Percentiles rank a stretch among this genome's conserved stretches.
These are phyloP conservation scores for Lasioglossum albipes DNA, from an alignment of 1,140 invertebrate species.

Conservation along the genomic window DNA sequence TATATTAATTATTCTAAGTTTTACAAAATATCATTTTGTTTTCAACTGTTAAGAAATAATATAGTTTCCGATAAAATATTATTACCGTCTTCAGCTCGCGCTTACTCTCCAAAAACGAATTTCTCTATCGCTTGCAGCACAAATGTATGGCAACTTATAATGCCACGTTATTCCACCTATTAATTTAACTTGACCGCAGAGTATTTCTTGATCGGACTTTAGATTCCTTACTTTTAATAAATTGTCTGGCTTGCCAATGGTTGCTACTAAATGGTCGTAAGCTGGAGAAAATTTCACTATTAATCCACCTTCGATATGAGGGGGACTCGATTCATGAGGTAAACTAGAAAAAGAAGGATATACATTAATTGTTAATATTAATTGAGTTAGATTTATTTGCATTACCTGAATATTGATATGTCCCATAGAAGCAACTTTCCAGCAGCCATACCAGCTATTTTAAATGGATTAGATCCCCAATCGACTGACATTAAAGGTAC, in stretches of 20 bases:
- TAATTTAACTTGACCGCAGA: constrained; percentile 80
- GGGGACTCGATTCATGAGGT: constrained; percentile 80
- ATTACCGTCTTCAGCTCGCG: constrained; percentile 76
- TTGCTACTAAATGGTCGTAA: constrained; percentile 82
- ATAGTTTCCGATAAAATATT: not conserved
- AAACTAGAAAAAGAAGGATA: constrained; percentile 74
- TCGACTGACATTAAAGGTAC: constrained; percentile 85
- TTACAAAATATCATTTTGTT: constrained; percentile 13
- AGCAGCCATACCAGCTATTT: constrained; percentile 83
- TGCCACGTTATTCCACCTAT: constrained; percentile 84
- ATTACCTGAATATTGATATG: constrained; percentile 82
- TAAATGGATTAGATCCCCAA: constrained; percentile 85
- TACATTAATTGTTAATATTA: not conserved
- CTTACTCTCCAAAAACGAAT: constrained; percentile 84
- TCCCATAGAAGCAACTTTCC: constrained; percentile 85
- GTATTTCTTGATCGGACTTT: constrained; percentile 80
- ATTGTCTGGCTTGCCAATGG: constrained; percentile 82
- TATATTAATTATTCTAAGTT: constrained; percentile 12
- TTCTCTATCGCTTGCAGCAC: constrained; percentile 83
- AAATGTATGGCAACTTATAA: constrained; percentile 83
- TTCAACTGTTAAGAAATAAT: constrained; percentile 10
- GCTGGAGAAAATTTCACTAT: constrained; percentile 80
- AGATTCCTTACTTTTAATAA: constrained; percentile 83
- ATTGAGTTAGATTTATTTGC: constrained; percentile 3
- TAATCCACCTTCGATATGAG: constrained; percentile 83